Percentiles rank a stretch among this genome's conserved stretches.
These are phyloP conservation scores for Paramuricea clavata DNA, from an alignment of 92 coral and sea anemone species.

Conservation along the genomic window DNA sequence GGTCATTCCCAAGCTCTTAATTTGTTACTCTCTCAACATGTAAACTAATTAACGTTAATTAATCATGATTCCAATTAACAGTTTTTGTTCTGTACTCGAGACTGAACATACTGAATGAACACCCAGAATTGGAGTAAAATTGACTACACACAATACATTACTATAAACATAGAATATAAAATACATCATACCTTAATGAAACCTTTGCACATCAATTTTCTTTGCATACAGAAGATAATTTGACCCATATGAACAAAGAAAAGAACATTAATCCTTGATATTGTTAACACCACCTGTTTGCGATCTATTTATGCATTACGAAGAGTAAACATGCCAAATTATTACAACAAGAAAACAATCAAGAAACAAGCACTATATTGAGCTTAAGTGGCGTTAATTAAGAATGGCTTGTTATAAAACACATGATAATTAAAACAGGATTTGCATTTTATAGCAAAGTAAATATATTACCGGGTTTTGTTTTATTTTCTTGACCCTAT, in stretches of 20 bases:
- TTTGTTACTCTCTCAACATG: no score
- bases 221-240: slow-evolving; percentile 3
- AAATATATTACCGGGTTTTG: neutral
- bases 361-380: neutral
- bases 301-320: neutral
- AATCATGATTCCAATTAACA: no score
- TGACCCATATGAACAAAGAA: neutral
- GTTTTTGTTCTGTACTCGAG: no score
- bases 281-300: neutral
- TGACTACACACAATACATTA: neutral
- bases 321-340: neutral
- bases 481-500: no score
- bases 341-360: neutral
- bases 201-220: neutral
- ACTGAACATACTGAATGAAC: no score
- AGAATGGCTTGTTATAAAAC: neutral
- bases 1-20: no score
- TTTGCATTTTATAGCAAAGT: neutral
- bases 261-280: neutral
- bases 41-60: no score
- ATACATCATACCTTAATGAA: neutral
- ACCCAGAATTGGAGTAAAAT: neutral
- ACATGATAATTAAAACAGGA: neutral
- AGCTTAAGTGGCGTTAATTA: neutral
- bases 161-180: neutral